phyloP scores from a whole-genome alignment of 2,888 invertebrate species.

The Euplagia quadripunctaria region DNA sequence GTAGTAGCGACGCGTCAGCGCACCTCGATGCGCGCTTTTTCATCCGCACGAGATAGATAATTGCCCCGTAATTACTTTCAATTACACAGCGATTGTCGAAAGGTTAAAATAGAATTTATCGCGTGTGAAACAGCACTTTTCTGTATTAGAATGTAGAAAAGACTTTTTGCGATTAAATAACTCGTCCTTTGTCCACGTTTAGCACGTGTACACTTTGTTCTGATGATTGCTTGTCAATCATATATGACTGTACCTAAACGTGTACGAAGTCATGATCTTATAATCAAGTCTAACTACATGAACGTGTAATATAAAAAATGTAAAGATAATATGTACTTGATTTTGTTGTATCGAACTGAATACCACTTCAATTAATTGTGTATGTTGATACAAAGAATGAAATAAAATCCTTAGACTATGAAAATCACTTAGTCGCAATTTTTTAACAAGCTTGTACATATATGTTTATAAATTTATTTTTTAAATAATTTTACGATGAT shows the following conservation, averaged over 20 bases:
- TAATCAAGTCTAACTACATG: neutral
- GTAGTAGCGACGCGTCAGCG: conserved; percentile 19
- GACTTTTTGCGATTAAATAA: conserved; percentile 64
- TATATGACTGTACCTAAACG: conserved; percentile 60
- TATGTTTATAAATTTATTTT: no score
- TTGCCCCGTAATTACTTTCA: conserved; percentile 74
- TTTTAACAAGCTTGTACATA: neutral
- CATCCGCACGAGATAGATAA: conserved; percentile 66
- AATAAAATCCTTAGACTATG: neutral
- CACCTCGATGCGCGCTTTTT: conserved; percentile 49
- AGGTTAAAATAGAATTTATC: conserved; percentile 83
- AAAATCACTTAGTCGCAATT: neutral
- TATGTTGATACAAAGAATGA: neutral
- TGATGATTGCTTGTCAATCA: conserved; percentile 77
- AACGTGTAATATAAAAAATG: neutral
- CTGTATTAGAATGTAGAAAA: conserved; percentile 78
- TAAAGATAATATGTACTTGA: neutral
- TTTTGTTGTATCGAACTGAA: neutral
- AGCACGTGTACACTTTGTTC: conserved; percentile 76
- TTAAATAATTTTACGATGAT: neutral
- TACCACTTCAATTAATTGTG: neutral
- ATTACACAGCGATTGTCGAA: conserved; percentile 81
- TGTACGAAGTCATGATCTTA: conserved; percentile 45
- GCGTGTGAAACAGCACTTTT: conserved; percentile 82
- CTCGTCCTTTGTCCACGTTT: conserved; percentile 78